Conservation (phyloP, 2,797 vertebrate species). For the Onychomys leucogaster region DNA sequence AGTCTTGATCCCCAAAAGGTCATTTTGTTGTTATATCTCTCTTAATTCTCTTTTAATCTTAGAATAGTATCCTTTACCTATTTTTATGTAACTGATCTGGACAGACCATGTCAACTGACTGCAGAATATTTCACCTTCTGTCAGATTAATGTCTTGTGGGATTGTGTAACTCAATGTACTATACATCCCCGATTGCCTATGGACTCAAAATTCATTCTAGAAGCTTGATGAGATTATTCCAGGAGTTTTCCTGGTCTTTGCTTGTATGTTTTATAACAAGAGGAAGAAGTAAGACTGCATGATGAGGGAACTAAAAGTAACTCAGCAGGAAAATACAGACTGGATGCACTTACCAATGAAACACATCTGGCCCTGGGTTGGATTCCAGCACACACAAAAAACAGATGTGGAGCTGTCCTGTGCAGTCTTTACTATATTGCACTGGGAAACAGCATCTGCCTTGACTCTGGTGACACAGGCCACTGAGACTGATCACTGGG, state of each 20-base stretch:
- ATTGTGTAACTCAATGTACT: not conserved
- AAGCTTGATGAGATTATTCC: conserved; percentile 22
- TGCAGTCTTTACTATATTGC: not conserved
- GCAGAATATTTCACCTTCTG: not conserved
- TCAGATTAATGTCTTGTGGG: not conserved
- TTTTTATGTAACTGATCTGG: conserved; percentile 41
- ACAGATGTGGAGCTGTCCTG: not conserved
- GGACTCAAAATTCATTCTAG: not conserved
- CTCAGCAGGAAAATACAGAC: not conserved
- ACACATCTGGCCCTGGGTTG: not conserved
- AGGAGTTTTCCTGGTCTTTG: not conserved
- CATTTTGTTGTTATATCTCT: not conserved
- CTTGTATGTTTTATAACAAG: not conserved
- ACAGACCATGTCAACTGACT: conserved; percentile 6
- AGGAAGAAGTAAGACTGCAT: not conserved
- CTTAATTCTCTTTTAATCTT: not conserved
- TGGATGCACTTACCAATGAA: not conserved
- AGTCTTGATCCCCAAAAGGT: conserved; percentile 1
- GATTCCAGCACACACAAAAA: not conserved
- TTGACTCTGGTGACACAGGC: not conserved
- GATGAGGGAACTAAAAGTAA: not conserved
- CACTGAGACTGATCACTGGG: not conserved
- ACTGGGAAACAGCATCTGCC: not conserved
- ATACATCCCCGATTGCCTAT: not conserved
- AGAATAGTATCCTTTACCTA: not conserved